A percentile compares a stretch with the other conserved stretches of the same genome.
Evolutionary conservation across 1,140 invertebrate genomes (phyloP).

Genomic region (Plutomurus gul): DNA sequence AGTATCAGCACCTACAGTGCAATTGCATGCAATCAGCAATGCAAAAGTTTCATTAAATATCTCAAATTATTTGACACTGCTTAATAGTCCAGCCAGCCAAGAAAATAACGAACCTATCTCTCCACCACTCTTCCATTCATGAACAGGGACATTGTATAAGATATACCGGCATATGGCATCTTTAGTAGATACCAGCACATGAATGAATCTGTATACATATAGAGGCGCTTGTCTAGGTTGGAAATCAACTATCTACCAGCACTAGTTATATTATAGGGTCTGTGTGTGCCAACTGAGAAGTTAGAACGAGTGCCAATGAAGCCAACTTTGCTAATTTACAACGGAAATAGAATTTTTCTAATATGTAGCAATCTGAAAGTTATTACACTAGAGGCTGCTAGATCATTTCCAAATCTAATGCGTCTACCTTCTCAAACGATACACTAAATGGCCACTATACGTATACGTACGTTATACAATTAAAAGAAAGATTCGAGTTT

Average conservation of each 20-base stretch:
- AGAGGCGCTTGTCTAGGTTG: neutral
- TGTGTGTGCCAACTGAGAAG: neutral
- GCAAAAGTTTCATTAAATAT: neutral
- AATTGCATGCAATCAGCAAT: neutral
- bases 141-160: neutral
- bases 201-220: neutral
- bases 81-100: neutral
- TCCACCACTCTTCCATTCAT: neutral
- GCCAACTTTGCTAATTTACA: neutral
- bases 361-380: neutral
- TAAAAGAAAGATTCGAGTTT: neutral
- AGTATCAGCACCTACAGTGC: neutral
- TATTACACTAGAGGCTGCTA: neutral
- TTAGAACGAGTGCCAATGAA: neutral
- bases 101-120: neutral
- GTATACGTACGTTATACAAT: too few species aligned
- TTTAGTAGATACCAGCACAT: neutral
- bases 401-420: neutral
- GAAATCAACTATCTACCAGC: neutral
- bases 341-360: neutral
- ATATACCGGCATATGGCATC: neutral
- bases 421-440: too few species aligned
- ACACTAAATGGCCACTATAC: neutral
- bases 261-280: neutral
- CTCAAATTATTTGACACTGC: neutral